phyloP scores from a whole-genome alignment of 1,140 invertebrate genomes.

The Drosophila truncata region DNA sequence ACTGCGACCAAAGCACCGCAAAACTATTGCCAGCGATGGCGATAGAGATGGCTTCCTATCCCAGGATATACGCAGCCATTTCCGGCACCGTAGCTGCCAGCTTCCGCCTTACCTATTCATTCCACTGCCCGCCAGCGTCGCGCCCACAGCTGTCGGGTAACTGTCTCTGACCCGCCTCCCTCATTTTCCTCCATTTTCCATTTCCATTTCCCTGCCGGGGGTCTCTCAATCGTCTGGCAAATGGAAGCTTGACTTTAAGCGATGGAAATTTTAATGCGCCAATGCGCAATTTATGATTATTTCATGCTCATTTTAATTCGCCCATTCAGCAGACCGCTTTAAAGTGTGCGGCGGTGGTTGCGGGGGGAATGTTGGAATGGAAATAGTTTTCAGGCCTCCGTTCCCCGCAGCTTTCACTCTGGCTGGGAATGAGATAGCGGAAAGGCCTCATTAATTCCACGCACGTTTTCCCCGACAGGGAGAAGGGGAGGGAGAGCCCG shows the following conservation, averaged over 20 bases:
- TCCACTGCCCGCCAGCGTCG: conserved; percentile 13
- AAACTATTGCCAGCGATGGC: conserved; percentile 63
- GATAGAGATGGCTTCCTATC: conserved; percentile 46
- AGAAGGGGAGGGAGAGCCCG: not conserved
- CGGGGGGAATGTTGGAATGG: not conserved
- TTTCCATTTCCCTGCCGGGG: not conserved
- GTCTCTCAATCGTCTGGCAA: conserved; percentile 36
- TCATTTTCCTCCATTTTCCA: not conserved
- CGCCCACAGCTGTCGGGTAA: conserved; percentile 48
- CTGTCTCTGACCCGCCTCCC: conserved; percentile 13
- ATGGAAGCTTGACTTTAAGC: conserved; percentile 63
- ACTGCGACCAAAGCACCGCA: conserved; percentile 70
- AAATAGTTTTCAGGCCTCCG: conserved; percentile 37
- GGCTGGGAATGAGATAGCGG: conserved; percentile 24
- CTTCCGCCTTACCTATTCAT: conserved; percentile 57
- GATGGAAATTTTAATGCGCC: conserved; percentile 71
- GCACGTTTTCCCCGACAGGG: conserved; percentile 58
- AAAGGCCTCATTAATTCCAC: conserved; percentile 72
- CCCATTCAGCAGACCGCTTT: conserved; percentile 64
- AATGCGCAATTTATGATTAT: conserved; percentile 80
- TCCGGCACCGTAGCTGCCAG: conserved; percentile 51
- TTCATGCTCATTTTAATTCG: conserved; percentile 77
- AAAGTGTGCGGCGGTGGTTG: conserved; percentile 26
- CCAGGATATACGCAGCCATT: conserved; percentile 69
- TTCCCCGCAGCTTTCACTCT: not conserved